Percentiles rank a stretch among this genome's conserved stretches.
Conservation (phyloP, 2,888 invertebrate genomes). For the Mythimna albipuncta region DNA sequence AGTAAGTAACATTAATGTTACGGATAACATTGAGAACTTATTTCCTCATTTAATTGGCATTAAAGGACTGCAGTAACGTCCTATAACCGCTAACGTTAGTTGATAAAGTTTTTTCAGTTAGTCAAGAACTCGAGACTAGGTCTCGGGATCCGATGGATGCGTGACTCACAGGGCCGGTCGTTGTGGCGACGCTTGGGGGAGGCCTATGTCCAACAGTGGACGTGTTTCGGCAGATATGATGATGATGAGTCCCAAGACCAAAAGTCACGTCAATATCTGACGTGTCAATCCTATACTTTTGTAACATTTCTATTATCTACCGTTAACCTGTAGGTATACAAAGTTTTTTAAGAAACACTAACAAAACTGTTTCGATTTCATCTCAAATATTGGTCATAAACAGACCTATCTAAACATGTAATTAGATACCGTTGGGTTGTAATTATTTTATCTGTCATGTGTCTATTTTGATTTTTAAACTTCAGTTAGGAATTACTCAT, state of each 20-base stretch:
- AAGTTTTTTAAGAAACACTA: neutral
- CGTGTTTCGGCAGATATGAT: no score
- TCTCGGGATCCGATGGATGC: no score
- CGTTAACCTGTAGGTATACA: neutral
- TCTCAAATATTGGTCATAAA: neutral
- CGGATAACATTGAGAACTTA: neutral
- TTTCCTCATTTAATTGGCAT: slow-evolving; percentile 11
- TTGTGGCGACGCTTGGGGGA: no score
- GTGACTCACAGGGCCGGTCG: no score
- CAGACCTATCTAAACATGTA: no score
- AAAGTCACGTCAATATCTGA: neutral
- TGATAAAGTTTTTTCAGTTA: slow-evolving; percentile 1
- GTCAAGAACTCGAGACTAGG: no score
- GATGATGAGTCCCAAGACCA: neutral
- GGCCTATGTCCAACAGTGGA: no score
- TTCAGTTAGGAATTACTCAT: no score
- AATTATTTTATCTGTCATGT: no score
- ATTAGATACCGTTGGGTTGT: no score
- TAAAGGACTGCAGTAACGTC: neutral
- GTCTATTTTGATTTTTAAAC: no score
- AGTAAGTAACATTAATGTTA: neutral
- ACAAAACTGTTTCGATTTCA: slow-evolving; percentile 15
- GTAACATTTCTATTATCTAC: slow-evolving; percentile 8
- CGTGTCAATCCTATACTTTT: slow-evolving; percentile 3
- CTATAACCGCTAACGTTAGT: neutral